A percentile compares a stretch with the other conserved stretches of the same genome.
These are phyloP conservation scores for Apostichopus parvimensis DNA, from an alignment of 35 echinoderm and acorn worm species.

Conservation along the genomic window DNA sequence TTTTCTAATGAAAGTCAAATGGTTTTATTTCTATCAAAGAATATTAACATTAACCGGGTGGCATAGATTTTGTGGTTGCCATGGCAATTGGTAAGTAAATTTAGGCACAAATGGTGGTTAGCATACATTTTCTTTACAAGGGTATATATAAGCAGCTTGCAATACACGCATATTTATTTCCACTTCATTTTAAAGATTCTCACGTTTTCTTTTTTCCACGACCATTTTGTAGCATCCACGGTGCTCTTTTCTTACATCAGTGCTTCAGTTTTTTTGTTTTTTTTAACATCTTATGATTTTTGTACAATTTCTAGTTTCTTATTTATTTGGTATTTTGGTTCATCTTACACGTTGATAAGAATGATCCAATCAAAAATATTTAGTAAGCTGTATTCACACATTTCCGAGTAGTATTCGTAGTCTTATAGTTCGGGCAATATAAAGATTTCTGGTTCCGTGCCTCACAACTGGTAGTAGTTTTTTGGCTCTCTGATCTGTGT, in stretches of 20 bases:
- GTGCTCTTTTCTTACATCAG: not conserved
- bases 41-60: no score
- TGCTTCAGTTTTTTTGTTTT: not conserved
- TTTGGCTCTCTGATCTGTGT: no score
- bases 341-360: not conserved
- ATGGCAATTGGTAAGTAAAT: no score
- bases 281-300: not conserved
- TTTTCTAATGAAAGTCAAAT: no score
- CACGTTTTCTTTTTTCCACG: not conserved
- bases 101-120: not conserved
- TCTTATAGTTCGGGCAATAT: not conserved
- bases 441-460: not conserved
- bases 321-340: not conserved
- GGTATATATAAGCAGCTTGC: constrained; percentile 3
- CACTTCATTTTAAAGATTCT: not conserved
- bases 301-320: not conserved
- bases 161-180: not conserved
- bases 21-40: no score
- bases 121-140: constrained; percentile 3
- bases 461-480: no score
- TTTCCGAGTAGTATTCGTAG: not conserved
- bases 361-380: not conserved
- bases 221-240: not conserved
- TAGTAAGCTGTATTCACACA: constrained; percentile 28
- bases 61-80: no score